phyloP scores from a whole-genome alignment of 2,113 vertebrate genomes.

The Oryzias melastigma region DNA sequence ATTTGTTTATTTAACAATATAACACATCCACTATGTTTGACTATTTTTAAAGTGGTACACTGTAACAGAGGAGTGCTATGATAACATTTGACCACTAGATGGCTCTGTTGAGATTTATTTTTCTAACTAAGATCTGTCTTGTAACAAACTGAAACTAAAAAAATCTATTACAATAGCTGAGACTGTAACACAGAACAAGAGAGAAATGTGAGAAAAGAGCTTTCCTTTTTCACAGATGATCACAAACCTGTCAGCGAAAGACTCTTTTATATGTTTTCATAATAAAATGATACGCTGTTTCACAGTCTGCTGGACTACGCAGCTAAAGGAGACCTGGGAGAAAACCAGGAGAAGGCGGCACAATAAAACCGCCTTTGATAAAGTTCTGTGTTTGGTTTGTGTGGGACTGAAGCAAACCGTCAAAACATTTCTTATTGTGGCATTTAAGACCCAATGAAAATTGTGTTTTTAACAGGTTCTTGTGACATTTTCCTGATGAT shows the following conservation, averaged over 20 bases:
- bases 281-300: too few relatives aligned
- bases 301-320: too few relatives aligned
- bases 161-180: background rate
- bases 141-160: background rate
- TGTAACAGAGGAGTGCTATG: constrained; percentile 22
- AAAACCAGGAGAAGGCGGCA: constrained; percentile 26
- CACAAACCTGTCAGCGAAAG: background rate
- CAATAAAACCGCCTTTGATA: constrained; percentile 21
- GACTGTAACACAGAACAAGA: background rate
- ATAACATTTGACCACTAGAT: constrained; percentile 43
- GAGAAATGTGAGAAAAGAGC: background rate
- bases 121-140: too few relatives aligned
- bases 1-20: constrained; percentile 24
- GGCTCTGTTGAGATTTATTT: constrained; percentile 31
- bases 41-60: constrained; percentile 11
- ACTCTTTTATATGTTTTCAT: constrained; percentile 1
- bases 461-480: too few relatives aligned
- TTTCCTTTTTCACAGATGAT: background rate
- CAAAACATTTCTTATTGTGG: too few relatives aligned
- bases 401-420: background rate
- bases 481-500: too few relatives aligned
- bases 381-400: constrained; percentile 8
- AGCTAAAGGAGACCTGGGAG: background rate
- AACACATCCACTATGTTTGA: constrained; percentile 39
- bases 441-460: too few relatives aligned